Evolutionary conservation across 2,797 vertebrate genomes (phyloP).

Genomic region (Austrolebias charrua): DNA sequence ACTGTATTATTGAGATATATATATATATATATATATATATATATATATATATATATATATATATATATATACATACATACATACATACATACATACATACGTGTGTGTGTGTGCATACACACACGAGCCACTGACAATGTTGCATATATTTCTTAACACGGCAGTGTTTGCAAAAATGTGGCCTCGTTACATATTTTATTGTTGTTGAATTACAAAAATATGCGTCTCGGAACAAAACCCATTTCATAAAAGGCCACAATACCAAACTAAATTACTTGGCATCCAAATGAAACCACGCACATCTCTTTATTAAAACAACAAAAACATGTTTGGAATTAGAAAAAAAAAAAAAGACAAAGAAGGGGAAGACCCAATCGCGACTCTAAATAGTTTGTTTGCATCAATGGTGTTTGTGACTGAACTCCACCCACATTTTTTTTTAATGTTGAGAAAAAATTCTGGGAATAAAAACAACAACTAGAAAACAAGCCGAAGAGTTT

Average conservation of each 20-base stretch:
- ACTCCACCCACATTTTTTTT: constrained; percentile 48
- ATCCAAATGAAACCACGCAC: constrained; percentile 57
- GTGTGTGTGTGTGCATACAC: too few species aligned
- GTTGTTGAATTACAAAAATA: constrained; percentile 33
- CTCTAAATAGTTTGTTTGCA: constrained; percentile 72
- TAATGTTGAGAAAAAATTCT: constrained; percentile 21
- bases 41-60: too few species aligned
- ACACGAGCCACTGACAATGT: not conserved
- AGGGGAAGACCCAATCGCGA: constrained; percentile 60
- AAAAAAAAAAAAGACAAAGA: constrained; percentile 7
- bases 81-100: not conserved
- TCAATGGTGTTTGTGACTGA: constrained; percentile 45
- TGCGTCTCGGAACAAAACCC: constrained; percentile 41
- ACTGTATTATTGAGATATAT: too few species aligned
- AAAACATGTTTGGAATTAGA: constrained; percentile 61
- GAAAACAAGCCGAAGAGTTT: constrained; percentile 17
- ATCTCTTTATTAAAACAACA: constrained; percentile 57
- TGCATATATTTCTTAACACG: too few species aligned
- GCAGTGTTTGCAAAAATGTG: constrained; percentile 10
- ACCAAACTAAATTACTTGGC: constrained; percentile 63
- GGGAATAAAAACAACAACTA: not conserved
- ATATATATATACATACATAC: too few species aligned
- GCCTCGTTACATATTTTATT: constrained; percentile 13
- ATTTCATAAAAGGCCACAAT: constrained; percentile 66
- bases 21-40: too few species aligned